Conservation (phyloP, 2,888 invertebrate species). For the Meteorus cinctellus region DNA sequence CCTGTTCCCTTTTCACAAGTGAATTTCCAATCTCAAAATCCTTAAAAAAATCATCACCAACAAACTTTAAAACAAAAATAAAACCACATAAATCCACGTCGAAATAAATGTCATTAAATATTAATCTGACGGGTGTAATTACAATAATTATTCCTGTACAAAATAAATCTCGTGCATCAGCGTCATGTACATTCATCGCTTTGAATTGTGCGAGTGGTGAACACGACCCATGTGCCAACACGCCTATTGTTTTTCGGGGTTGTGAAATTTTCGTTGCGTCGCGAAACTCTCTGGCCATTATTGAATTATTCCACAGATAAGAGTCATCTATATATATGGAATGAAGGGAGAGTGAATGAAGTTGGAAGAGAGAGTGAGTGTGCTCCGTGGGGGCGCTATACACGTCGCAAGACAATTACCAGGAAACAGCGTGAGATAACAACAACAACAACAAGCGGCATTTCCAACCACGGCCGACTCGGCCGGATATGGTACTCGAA, state of each 20-base stretch:
- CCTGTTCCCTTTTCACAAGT: no score
- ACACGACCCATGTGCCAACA: slow-evolving; percentile 10
- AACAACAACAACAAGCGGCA: slow-evolving; percentile 64
- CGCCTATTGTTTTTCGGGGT: slow-evolving; percentile 59
- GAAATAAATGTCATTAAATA: background rate
- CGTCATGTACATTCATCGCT: no score
- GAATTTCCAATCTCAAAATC: no score
- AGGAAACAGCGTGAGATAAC: slow-evolving; percentile 72
- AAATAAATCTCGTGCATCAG: no score
- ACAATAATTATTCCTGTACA: no score
- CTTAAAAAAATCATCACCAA: no score
- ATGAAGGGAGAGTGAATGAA: background rate
- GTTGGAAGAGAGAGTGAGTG: slow-evolving; percentile 17
- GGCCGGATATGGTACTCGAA: slow-evolving; percentile 45
- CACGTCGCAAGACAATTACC: slow-evolving; percentile 70
- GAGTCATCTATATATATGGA: slow-evolving; percentile 59
- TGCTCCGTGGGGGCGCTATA: slow-evolving; percentile 53
- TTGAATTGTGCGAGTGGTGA: background rate
- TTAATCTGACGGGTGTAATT: background rate
- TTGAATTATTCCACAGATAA: slow-evolving; percentile 72
- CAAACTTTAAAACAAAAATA: no score
- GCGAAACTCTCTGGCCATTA: slow-evolving; percentile 64
- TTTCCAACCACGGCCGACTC: slow-evolving; percentile 50
- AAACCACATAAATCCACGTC: background rate
- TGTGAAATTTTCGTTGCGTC: slow-evolving; percentile 62